A percentile compares a stretch with the other conserved stretches of the same genome.
These are phyloP conservation scores for Maccullochella peelii DNA, from an alignment of 2,113 vertebrate genomes.

Conservation along the genomic window DNA sequence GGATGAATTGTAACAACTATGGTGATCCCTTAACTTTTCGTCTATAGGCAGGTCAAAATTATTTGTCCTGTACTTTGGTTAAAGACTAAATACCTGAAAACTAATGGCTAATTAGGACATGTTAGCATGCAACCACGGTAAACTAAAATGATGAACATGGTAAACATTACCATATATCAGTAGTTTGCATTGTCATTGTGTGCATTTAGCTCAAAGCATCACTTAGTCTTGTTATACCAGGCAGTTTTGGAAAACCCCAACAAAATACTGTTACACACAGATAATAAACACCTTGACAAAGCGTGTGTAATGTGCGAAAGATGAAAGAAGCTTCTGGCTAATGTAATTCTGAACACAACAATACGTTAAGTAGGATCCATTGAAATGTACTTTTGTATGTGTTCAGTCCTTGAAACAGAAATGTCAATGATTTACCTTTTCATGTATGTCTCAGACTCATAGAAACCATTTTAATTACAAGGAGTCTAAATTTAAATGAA, in stretches of 20 bases:
- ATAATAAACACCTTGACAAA: constrained; percentile 3
- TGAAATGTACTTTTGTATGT: constrained; percentile 48
- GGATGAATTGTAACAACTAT: neutral
- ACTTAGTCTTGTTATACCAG: neutral
- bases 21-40: neutral
- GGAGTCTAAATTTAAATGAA: constrained; percentile 18
- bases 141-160: neutral
- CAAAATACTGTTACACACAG: constrained; percentile 1
- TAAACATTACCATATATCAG: neutral
- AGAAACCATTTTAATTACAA: constrained; percentile 31
- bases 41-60: neutral
- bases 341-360: constrained; percentile 30
- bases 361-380: constrained; percentile 13
- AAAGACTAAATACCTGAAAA: neutral
- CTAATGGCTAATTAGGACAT: neutral
- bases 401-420: constrained; percentile 29
- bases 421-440: constrained; percentile 37
- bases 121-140: neutral
- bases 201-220: neutral
- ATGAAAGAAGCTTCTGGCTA: constrained; percentile 33
- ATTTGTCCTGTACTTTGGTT: neutral
- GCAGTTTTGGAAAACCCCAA: neutral
- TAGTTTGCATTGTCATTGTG: neutral
- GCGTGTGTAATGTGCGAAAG: constrained; percentile 2
- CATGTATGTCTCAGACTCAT: constrained; percentile 12